Conservation (phyloP, 2,113 vertebrate species). For the Tricholaema leucomelas region DNA sequence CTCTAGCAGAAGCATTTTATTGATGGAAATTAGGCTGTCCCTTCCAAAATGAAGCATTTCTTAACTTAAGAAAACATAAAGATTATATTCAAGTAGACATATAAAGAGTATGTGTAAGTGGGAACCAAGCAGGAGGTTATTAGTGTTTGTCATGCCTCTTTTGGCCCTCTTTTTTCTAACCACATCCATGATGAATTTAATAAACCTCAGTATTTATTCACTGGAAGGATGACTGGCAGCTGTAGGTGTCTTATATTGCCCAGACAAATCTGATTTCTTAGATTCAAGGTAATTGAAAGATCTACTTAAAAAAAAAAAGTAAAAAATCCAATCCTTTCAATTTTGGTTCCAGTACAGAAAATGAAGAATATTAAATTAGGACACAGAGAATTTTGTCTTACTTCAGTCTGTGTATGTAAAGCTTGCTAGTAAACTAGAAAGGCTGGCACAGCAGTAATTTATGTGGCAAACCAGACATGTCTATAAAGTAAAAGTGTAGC, state of each 20-base stretch:
- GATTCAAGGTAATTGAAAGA: not conserved
- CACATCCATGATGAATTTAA: not conserved
- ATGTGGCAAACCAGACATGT: not conserved
- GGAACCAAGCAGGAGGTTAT: slow-evolving; percentile 30
- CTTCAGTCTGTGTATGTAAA: not conserved
- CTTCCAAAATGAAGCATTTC: not conserved
- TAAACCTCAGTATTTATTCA: not conserved
- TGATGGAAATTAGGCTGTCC: not conserved
- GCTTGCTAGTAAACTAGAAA: not conserved
- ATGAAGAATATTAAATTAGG: not conserved
- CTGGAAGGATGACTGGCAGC: not conserved
- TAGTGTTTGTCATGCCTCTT: slow-evolving; percentile 52
- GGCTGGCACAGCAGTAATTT: not conserved
- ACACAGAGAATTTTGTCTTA: not conserved
- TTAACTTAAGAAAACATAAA: not conserved
- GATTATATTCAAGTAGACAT: not conserved
- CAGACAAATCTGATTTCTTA: not conserved
- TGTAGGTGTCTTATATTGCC: not conserved
- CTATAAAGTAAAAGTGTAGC: not conserved
- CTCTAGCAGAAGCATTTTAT: not conserved
- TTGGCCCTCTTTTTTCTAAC: slow-evolving; percentile 9
- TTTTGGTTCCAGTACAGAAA: not conserved
- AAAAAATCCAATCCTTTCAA: not conserved
- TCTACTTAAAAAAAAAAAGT: not conserved
- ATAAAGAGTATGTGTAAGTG: not conserved